Evolutionary conservation across 2,888 invertebrate genomes (phyloP).

Genomic region (Sminthurides aquaticus): DNA sequence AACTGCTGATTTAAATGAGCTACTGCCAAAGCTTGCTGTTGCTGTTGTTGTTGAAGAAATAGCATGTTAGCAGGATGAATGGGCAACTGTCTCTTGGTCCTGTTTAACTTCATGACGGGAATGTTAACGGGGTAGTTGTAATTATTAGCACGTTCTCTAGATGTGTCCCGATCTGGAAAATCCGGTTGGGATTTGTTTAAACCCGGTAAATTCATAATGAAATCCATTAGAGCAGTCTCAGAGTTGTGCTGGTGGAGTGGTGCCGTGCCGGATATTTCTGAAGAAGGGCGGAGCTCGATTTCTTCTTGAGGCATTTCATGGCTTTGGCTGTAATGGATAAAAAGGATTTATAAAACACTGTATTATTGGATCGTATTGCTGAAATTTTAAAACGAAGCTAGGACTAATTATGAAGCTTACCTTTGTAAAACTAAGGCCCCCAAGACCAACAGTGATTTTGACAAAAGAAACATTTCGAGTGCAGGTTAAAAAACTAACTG

Average conservation of each 20-base stretch:
- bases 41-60: conserved; percentile 13
- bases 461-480: no score
- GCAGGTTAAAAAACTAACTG: no score
- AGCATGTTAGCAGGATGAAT: conserved; percentile 8
- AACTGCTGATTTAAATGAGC: conserved; percentile 11
- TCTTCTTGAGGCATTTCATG: no score
- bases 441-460: no score
- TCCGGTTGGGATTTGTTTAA: neutral
- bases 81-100: neutral
- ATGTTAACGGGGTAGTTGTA: neutral
- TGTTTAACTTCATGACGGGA: neutral
- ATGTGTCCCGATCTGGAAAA: neutral
- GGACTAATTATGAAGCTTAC: no score
- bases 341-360: no score
- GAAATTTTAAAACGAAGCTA: no score
- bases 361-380: no score
- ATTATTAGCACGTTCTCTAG: neutral
- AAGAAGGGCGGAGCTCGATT: no score
- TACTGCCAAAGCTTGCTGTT: conserved; percentile 15
- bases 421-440: no score
- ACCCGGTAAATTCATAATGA: neutral
- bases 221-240: neutral
- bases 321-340: no score
- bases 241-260: no score
- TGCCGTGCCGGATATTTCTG: neutral